phyloP scores from a whole-genome alignment of 1,140 invertebrate species.

The Apis cerana region DNA sequence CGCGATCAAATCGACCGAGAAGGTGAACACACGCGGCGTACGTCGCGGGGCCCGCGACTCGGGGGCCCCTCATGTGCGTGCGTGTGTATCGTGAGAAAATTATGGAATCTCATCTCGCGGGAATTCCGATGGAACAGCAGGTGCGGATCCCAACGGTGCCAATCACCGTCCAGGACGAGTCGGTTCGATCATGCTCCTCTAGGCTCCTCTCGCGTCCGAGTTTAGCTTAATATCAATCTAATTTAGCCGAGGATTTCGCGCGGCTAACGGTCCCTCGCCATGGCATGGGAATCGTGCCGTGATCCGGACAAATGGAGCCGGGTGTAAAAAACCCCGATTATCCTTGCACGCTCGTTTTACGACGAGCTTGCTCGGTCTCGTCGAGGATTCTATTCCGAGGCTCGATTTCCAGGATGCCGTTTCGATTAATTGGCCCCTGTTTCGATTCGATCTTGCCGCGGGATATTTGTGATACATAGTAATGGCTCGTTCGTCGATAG shows the following conservation, averaged over 20 bases:
- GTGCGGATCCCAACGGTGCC: constrained; percentile 58
- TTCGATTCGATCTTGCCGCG: constrained; percentile 1
- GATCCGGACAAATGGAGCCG: constrained; percentile 47
- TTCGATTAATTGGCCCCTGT: constrained; percentile 40
- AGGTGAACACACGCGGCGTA: constrained; percentile 34
- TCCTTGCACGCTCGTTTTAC: constrained; percentile 46
- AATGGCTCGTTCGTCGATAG: background rate
- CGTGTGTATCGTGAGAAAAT: constrained; percentile 66
- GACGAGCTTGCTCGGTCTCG: constrained; percentile 38
- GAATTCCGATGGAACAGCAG: constrained; percentile 62
- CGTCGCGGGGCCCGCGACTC: constrained; percentile 28
- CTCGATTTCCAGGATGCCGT: constrained; percentile 2
- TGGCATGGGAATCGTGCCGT: constrained; percentile 63
- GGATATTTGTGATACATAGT: background rate
- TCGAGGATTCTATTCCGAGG: background rate
- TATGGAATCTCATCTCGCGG: constrained; percentile 57
- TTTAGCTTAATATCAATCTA: constrained; percentile 66
- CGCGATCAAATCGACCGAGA: background rate
- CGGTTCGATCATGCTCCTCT: constrained; percentile 19
- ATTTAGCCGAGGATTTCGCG: constrained; percentile 50
- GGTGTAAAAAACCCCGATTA: constrained; percentile 47
- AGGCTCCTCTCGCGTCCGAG: constrained; percentile 44
- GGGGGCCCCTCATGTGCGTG: background rate
- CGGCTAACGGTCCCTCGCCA: constrained; percentile 57
- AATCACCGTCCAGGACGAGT: constrained; percentile 40